Evolutionary conservation across 2,797 vertebrate genomes (phyloP), one percentile per base, ranked within the genome.

Genomic region (Hyperoplus lanceolatus): DNA sequence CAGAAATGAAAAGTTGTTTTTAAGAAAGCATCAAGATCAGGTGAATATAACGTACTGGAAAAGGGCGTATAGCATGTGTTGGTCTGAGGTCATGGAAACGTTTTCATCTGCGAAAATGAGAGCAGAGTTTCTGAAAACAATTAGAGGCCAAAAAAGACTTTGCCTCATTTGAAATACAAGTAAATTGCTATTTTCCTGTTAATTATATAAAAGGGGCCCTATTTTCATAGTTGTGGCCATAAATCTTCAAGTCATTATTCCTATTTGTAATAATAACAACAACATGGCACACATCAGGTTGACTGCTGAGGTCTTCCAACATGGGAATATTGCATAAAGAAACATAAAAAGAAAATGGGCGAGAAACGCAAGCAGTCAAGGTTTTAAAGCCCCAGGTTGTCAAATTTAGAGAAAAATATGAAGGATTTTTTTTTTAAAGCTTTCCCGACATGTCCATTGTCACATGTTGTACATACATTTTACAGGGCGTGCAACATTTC

Each of bases 81-180:
- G n/a, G 49, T 75, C 16, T 74, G 76, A 84, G 64, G 68, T 67
- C 55, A 80, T 70, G 65, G 56, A 67, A 58, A 36, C 66, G 45
- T 59, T 73, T 63, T 12, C 38, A 55, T 64, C 43, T 15, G 11
- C 5, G 4, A 29, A 9, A 78, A 53, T 21, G 16, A 4, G 15
- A 6, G 46, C 6, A 11, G 46, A 18, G 18, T 43, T 29, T 13
- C 36, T 9, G 43, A 15, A 54, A 62, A 21, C 50, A 65, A 43
- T 1, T 5, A 16, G 9, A 48, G 43, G 45, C 57, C 8, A 18
- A 21, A 65, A 21, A 39, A 45, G 21, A 58, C n/a, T 8, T 68
- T 42, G 43, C 36, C 62, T n/a, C 1, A 4, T 11, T 48, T 7
- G 6, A 14, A 53, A 61, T 39, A 50, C 4, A 62, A 39, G 39